These are phyloP conservation scores for Taxidea taxus DNA, from an alignment of 2,113 vertebrate species.

Conservation along the genomic window DNA sequence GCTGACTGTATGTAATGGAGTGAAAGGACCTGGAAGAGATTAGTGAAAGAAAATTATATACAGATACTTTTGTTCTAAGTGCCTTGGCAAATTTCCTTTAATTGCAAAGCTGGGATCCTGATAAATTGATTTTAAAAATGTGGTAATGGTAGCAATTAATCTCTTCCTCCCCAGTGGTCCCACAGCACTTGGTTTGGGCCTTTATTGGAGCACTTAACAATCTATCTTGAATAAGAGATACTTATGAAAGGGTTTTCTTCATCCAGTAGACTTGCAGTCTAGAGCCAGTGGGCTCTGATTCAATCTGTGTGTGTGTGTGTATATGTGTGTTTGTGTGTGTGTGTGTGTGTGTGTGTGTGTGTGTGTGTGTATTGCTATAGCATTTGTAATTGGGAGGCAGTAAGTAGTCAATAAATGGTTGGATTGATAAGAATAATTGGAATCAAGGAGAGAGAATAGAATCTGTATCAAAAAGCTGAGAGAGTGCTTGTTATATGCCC, in stretches of 20 bases:
- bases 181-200: neutral
- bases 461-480: neutral
- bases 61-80: conserved; percentile 35
- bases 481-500: neutral
- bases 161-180: conserved; percentile 7
- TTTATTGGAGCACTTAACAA: conserved; percentile 40
- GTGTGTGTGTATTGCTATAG: neutral
- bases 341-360: neutral
- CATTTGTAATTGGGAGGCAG: neutral
- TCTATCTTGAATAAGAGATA: conserved; percentile 9
- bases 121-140: conserved; percentile 65
- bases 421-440: neutral
- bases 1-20: neutral
- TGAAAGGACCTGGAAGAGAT: neutral
- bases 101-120: conserved; percentile 41
- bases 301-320: neutral
- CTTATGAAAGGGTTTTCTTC: neutral
- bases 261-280: neutral
- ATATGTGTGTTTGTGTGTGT: too few relatives aligned
- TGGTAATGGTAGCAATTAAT: conserved; percentile 58
- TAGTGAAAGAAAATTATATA: conserved; percentile 12
- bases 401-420: neutral
- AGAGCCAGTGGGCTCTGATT: neutral
- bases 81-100: conserved; percentile 56
- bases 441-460: neutral